Conservation (phyloP, 2,113 vertebrate species). For the Notiomystis cincta region DNA sequence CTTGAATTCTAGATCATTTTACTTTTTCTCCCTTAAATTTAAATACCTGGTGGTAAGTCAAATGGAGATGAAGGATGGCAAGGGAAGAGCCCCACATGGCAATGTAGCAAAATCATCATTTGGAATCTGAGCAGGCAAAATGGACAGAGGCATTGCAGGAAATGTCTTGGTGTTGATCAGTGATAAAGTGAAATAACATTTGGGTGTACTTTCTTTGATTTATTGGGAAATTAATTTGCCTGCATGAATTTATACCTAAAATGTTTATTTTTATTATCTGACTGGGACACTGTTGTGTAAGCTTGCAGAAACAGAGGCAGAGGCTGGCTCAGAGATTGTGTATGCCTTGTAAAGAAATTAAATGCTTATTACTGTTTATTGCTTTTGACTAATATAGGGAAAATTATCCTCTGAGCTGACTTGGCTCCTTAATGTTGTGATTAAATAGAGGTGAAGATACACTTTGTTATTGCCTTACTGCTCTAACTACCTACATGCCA, state of each 20-base stretch:
- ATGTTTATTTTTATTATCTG: background rate
- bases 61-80: background rate
- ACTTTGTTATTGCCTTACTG: background rate
- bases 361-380: background rate
- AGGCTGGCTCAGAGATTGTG: background rate
- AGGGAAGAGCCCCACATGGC: background rate
- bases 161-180: background rate
- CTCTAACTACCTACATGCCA: rapidly evolving
- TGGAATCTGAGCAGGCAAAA: background rate
- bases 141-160: background rate
- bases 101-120: background rate
- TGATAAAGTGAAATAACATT: background rate
- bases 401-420: background rate
- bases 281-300: background rate
- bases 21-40: background rate
- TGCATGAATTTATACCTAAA: background rate
- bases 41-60: background rate
- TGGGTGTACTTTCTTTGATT: background rate
- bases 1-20: background rate
- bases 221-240: background rate
- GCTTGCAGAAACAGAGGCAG: background rate
- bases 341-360: background rate
- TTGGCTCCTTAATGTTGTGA: background rate
- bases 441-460: background rate
- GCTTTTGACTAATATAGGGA: background rate